Evolutionary conservation across 2,888 invertebrate species (phyloP), one percentile per base, ranked within the genome.

Genomic region (Acleris laterana): DNA sequence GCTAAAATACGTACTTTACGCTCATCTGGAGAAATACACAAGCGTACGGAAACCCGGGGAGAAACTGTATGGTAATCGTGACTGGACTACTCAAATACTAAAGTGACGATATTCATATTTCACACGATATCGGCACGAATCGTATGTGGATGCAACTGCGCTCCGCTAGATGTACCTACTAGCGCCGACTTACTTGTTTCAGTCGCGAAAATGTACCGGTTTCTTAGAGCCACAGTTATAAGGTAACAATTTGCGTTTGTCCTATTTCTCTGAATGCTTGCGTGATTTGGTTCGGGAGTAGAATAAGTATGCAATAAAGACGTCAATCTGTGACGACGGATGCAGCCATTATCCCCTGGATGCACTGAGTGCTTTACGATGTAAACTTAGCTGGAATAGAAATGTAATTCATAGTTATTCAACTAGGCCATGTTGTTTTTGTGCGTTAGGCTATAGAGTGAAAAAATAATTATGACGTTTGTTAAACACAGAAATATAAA

Each of bases 61-160:
- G 68, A 62, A 61, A 61, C 66, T 63, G 57, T 52, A 63, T 52
- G 59, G 42, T 75, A 79, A 77, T 78, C 84, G 84, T 84, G 84
- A 82, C 81, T 62, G 69, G 79, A 81, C 76, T 84, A 67, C 73
- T 79, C 72, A 77, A 81, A 77, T 69, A 75, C 63, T 70, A 64
- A 69, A 72, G 74, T 74, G 81, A 83, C 78, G 78, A 84, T 85
- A 86, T 85, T 84, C 84, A 85, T 85, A 85, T 84, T 85, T 85
- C 79, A 83, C 74, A 62, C 71, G 74, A 77, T 82, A 84, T 83
- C 80, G 79, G 75, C 70, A 71, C 70, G 71, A 78, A 81, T 81
- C 77, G 74, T 72, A 77, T 76, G 75, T 74, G 77, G 77, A 78
- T 71, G 71, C 74, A 68, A 77, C 74, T 80, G 77, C 76, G 77